Evolutionary conservation across 2,797 vertebrate genomes (phyloP).

Genomic region (Netta rufina): DNA sequence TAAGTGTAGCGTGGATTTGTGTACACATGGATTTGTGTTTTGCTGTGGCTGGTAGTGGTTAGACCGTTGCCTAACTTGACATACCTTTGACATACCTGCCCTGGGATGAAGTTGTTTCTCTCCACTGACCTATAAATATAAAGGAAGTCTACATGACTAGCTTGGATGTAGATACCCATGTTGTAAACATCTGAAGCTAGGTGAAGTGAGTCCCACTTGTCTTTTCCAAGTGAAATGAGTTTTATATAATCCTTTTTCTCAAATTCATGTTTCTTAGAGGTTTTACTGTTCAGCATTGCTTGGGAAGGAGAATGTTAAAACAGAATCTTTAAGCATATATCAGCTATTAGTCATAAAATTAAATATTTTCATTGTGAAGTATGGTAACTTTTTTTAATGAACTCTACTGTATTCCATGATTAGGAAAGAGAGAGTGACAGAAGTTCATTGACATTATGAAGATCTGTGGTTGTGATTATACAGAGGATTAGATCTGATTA

Average conservation of each 20-base stretch:
- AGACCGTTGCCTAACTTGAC: not conserved
- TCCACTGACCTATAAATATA: not conserved
- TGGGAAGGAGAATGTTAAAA: too few species aligned
- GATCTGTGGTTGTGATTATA: not conserved
- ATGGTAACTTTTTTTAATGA: not conserved
- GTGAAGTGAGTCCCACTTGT: not conserved
- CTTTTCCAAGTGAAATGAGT: not conserved
- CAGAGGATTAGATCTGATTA: not conserved
- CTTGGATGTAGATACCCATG: not conserved
- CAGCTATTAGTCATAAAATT: not conserved
- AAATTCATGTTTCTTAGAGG: not conserved
- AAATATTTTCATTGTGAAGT: not conserved
- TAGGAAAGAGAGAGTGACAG: not conserved
- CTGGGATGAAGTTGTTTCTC: not conserved
- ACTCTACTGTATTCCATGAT: not conserved
- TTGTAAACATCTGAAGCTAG: not conserved
- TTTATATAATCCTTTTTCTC: not conserved
- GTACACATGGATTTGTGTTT: not conserved
- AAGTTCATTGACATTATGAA: not conserved
- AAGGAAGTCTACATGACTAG: not conserved
- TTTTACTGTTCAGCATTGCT: not conserved
- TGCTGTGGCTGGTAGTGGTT: not conserved
- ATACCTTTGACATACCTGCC: not conserved
- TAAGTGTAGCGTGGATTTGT: not conserved
- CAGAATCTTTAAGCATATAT: not conserved